A percentile compares a stretch with the other conserved stretches of the same genome.
Conservation (phyloP, 1,140 invertebrate species). For the Caenorhabditis inopinata region DNA sequence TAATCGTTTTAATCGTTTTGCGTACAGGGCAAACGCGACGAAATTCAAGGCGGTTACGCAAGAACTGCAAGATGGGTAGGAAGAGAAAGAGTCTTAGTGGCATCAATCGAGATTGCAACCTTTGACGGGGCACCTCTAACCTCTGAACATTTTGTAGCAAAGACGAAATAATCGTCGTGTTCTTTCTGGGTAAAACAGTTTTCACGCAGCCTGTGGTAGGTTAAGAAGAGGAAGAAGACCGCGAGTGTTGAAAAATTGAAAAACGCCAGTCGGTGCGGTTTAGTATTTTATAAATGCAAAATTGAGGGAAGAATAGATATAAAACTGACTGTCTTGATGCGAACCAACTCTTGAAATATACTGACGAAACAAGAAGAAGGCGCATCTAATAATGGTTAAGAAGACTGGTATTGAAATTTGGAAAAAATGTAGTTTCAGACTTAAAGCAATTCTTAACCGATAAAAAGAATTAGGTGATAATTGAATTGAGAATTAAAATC, state of each 20-base stretch:
- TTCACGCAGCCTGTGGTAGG: neutral
- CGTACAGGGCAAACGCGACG: neutral
- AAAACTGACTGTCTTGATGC: neutral
- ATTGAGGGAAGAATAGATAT: neutral
- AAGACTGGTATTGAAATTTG: too few relatives aligned
- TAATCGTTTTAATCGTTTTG: slow-evolving; percentile 28
- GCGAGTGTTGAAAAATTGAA: neutral
- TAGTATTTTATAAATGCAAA: neutral
- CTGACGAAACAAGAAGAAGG: too few relatives aligned
- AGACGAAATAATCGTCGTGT: neutral
- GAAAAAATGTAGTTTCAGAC: too few relatives aligned
- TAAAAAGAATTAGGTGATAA: too few relatives aligned
- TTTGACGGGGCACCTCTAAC: neutral
- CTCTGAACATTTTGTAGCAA: slow-evolving; percentile 10
- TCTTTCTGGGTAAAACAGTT: neutral
- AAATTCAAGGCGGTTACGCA: slow-evolving; percentile 15
- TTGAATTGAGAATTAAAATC: too few relatives aligned
- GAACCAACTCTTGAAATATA: too few relatives aligned
- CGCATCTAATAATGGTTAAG: too few relatives aligned
- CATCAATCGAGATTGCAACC: too few relatives aligned
- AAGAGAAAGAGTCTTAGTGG: neutral
- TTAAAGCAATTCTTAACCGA: too few relatives aligned
- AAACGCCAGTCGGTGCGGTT: neutral
- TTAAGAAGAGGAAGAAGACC: neutral
- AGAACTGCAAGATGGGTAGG: neutral